Evolutionary conservation across 2,113 vertebrate species (phyloP), one percentile per base, ranked within the genome.

Genomic region (Perognathus longimembris): DNA sequence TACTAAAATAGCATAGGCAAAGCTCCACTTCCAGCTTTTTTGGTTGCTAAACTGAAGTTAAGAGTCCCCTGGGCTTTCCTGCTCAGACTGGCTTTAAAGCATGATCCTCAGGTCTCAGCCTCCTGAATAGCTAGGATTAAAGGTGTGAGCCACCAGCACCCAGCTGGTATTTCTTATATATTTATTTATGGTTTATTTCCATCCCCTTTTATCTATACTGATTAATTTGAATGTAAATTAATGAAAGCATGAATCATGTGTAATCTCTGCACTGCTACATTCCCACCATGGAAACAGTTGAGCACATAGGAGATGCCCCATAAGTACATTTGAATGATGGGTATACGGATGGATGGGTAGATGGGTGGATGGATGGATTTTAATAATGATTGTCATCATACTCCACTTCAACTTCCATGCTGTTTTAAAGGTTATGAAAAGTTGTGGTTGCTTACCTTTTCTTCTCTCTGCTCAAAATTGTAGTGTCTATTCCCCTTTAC

Each of bases 121-220:
- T 54, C 50, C 50, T 54, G 50, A 54, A 15, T 54, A 54, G 50
- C 50, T 54, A 54, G 2, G 11, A 54, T 54, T 54, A 54, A 12
- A 54, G 15, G 15, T 54, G 12, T 54, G 50, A 54, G 50, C 50
- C 50, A 54, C 50, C 50, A 54, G 50, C 50, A 3, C 50, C 50
- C 15, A 14, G 12, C 50, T 54, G 50, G 14, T 54, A 54, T 54
- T 78, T 91, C 36, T 59, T 45, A 11, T 64, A 28, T 69, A 24
- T 74, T 92, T 84, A 54, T 59, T 80, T 57, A 40, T 64, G 32
- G 42, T 63, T 81, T 84, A 17, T 80, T 86, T 93, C 20, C 20
- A 93, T 22, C 30, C 36, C 77, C 28, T 78, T 74, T 67, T 6
- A 69, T 42, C 36, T 10, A 21, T 6, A 34, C 22, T 54, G 50